Base-by-base conservation (phyloP, 1,140 invertebrate genomes). In the Zaprionus africanus region DNA sequence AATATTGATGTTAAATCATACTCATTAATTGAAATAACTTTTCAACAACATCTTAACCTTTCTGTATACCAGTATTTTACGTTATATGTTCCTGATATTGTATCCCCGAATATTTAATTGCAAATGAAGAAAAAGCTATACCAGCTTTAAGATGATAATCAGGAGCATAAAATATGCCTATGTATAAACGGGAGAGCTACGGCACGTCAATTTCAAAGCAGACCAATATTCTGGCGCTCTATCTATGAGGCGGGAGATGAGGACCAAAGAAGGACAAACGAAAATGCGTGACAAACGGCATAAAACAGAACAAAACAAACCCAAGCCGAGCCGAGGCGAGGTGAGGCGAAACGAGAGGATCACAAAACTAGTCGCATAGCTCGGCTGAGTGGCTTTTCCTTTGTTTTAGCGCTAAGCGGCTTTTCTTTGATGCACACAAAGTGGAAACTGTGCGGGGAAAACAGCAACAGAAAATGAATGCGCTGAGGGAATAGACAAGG, bases 351-450 rank as follows among this genome's bases (percentile, higher is more conserved):
- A 6, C 17, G 11, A 13, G 46, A 22, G 19, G 19, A 51, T 19
- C 19, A 12, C 46, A 51, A 12, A 65, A 66, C 38, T 57, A 57
- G 24, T 65, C n/a, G 15, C 11, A 59, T n/a, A 41, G 61, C 49
- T 62, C 24, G 22, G 57, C 58, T 36, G 60, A 71, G 67, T 71
- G 24, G 36, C 22, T 61, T 36, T 72, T 22, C 31, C 59, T 56
- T 75, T 75, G 59, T 75, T 62, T 74, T 24, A 17, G 22, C 66
- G 24, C 59, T 70, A 75, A 70, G 58, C 64, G 57, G 64, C 57
- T 74, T 66, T 56, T 36, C 49, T 57, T 74, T 62, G 64, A 57
- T 68, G 54, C 56, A 53, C 46, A 70, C 51, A 56, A 24, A 63
- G 22, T 41, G 22, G 43, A 7, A 60, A 60, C 15, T 61, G 61